These are phyloP conservation scores for Calypte anna DNA, from an alignment of 2,113 vertebrate species.

Conservation along the genomic window DNA sequence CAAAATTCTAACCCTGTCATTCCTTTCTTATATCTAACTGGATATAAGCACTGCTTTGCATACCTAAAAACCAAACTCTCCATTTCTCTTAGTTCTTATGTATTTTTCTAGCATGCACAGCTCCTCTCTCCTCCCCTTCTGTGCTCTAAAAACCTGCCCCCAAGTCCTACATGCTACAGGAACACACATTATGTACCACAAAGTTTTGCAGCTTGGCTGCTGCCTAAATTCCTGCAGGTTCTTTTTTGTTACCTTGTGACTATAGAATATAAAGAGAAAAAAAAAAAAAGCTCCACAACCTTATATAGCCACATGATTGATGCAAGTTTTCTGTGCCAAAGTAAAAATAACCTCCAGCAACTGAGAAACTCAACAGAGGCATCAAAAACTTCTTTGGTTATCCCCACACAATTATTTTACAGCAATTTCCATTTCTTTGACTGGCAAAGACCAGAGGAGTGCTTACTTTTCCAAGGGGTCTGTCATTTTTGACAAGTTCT, in stretches of 20 bases:
- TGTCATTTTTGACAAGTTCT: slow-evolving; percentile 87
- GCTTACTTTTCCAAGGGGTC: slow-evolving; percentile 93
- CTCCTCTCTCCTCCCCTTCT: not conserved
- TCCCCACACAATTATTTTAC: rapidly evolving
- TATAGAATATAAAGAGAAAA: rapidly evolving
- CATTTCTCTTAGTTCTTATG: not conserved
- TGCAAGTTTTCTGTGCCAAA: not conserved
- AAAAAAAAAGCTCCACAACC: not conserved
- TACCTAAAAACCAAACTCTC: not conserved
- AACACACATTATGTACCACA: no score
- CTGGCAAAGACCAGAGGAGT: not conserved
- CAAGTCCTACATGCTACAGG: rapidly evolving
- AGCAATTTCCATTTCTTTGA: rapidly evolving
- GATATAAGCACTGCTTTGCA: not conserved
- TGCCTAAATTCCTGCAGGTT: not conserved
- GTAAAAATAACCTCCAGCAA: not conserved
- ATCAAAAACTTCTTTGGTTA: not conserved
- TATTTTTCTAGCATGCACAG: not conserved
- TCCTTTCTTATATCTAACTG: not conserved
- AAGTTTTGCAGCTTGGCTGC: not conserved
- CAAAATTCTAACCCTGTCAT: not conserved
- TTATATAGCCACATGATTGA: not conserved
- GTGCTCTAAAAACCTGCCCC: not conserved
- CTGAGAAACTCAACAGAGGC: rapidly evolving
- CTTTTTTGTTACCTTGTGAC: not conserved